These are phyloP conservation scores for Eupithecia centaureata DNA, from an alignment of 2,888 invertebrate genomes.

Conservation along the genomic window DNA sequence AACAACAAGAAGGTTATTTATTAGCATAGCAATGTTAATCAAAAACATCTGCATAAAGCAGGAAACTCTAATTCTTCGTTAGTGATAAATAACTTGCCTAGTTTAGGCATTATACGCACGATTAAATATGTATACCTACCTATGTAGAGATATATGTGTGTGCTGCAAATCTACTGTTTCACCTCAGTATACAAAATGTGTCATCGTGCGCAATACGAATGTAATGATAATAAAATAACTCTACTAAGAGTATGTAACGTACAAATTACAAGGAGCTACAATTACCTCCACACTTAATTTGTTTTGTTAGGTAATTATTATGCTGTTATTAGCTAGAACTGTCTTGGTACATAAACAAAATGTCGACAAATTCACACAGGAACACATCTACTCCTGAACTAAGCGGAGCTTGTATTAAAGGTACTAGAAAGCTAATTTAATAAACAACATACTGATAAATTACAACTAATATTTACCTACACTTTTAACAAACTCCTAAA, in stretches of 20 bases:
- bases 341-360: too few species aligned
- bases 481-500: too few species aligned
- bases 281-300: too few species aligned
- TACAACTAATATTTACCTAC: too few species aligned
- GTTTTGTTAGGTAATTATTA: too few species aligned
- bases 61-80: background rate
- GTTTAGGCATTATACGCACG: background rate
- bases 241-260: background rate
- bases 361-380: too few species aligned
- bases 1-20: background rate
- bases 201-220: background rate
- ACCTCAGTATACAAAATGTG: constrained; percentile 12
- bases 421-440: background rate
- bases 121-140: too few species aligned
- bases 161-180: constrained; percentile 17
- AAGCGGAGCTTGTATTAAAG: background rate
- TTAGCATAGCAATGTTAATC: background rate
- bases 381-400: background rate
- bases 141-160: too few species aligned
- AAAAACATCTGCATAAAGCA: background rate
- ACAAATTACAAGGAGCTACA: background rate
- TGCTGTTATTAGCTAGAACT: too few species aligned
- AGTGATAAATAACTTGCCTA: background rate
- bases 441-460: too few species aligned
- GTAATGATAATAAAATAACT: background rate